Conservation (phyloP, 2,113 vertebrate species). For the Hydrochoerus hydrochaeris region DNA sequence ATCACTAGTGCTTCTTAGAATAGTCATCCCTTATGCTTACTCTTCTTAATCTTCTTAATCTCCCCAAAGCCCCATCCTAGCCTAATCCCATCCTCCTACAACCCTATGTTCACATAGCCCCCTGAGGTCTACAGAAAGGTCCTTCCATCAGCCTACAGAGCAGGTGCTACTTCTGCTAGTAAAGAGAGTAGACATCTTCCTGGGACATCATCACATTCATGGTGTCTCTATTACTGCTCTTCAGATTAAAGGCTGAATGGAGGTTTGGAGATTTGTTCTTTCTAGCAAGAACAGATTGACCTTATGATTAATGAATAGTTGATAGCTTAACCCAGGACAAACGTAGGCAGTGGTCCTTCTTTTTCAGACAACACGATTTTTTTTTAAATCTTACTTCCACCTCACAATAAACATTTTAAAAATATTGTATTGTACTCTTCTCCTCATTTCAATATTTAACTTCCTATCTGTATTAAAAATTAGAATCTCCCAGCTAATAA, state of each 20-base stretch:
- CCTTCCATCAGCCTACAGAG: neutral
- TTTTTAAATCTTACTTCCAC: neutral
- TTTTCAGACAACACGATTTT: neutral
- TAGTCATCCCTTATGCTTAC: neutral
- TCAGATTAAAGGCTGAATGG: neutral
- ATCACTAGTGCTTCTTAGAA: neutral
- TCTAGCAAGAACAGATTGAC: neutral
- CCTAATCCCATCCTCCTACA: neutral
- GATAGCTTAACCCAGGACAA: neutral
- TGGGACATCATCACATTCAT: fast-evolving
- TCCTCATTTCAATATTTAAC: neutral
- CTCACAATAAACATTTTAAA: neutral
- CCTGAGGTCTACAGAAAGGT: neutral
- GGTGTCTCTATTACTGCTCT: neutral
- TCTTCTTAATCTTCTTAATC: neutral
- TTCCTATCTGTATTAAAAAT: neutral
- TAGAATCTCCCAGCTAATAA: neutral
- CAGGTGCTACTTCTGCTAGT: neutral
- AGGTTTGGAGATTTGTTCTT: neutral
- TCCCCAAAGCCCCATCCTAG: neutral
- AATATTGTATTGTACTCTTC: neutral
- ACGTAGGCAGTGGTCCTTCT: neutral
- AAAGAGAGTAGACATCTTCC: neutral
- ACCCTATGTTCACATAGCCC: neutral
- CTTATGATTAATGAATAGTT: neutral